Base-by-base conservation (phyloP, 1,140 invertebrate genomes). In the Lasioglossum baleicum region DNA sequence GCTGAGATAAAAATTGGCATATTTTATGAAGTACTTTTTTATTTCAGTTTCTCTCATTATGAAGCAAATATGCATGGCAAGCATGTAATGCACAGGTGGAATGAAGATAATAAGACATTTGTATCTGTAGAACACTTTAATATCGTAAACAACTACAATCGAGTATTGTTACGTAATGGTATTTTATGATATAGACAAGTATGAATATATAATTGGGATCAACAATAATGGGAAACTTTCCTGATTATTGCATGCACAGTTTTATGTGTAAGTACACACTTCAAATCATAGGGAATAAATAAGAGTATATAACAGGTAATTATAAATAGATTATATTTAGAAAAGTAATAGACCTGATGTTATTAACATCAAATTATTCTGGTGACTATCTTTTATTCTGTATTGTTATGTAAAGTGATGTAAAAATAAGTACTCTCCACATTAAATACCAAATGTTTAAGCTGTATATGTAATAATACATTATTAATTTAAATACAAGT, bases 1-100 rank as follows among this genome's bases (percentile, higher is more conserved):
- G 76, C 22, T 66, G 51, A 42, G 48, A 69, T 68, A 76, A 66
- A 72, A 60, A 77, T 77, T 73, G 68, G 56, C 64, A 77, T 66
- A 73, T 56, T 77, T 81, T 78, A 83, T 66, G 75, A 73, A 69
- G 51, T 69, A 31, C 40, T 83, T 82, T 82, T 79, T 83, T 79
- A 79, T 84, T 84, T 80, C 66, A 84, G 75, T 82, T 84, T 82
- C 70, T 83, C 40, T 84, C 68, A 61, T 82, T 83, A 80, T 83
- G 67, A 83, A 83, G 80, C 75, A 69, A 73, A 69, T 73, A 60
- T 60, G 64, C 61, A 67, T 74, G 51, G 58, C 56, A 82, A 51
- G 70, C 60, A 83, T 83, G 70, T 83, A 79, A 65, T 74, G 22
- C 65, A 82, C 67, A 73, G 53, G 63, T 70, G 67, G 48, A 83